These are phyloP conservation scores for Sinodicranocentrus sp. DNA, from an alignment of 2,888 invertebrate species.

Conservation along the genomic window DNA sequence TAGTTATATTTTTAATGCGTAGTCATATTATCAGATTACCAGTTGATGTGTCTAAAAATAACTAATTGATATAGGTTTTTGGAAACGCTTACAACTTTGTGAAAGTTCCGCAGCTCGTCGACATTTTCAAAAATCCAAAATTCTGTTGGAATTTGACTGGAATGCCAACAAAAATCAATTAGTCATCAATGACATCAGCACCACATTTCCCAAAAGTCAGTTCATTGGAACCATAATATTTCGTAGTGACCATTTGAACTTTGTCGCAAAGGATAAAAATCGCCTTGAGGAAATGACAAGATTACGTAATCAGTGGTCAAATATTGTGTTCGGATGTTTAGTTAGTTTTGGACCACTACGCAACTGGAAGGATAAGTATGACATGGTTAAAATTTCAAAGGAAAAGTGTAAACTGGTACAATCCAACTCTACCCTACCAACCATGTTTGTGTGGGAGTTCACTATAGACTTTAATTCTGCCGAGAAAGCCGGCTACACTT, in stretches of 20 bases:
- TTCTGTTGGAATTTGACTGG: no score
- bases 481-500: not conserved
- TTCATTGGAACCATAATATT: not conserved
- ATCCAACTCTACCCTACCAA: not conserved
- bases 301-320: not conserved
- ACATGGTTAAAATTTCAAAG: not conserved
- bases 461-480: not conserved
- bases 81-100: no score
- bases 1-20: not conserved
- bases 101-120: no score
- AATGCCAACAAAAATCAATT: no score
- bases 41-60: no score
- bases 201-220: no score
- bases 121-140: no score
- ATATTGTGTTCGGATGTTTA: not conserved
- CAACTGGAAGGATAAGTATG: not conserved
- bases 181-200: no score
- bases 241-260: not conserved
- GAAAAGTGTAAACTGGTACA: not conserved
- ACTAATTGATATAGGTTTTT: no score
- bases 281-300: not conserved
- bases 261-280: not conserved
- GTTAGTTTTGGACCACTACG: not conserved
- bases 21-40: not conserved
- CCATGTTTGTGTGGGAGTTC: not conserved